phyloP scores from a whole-genome alignment of 2,888 invertebrate species.

The Ceriagrion tenellum region DNA sequence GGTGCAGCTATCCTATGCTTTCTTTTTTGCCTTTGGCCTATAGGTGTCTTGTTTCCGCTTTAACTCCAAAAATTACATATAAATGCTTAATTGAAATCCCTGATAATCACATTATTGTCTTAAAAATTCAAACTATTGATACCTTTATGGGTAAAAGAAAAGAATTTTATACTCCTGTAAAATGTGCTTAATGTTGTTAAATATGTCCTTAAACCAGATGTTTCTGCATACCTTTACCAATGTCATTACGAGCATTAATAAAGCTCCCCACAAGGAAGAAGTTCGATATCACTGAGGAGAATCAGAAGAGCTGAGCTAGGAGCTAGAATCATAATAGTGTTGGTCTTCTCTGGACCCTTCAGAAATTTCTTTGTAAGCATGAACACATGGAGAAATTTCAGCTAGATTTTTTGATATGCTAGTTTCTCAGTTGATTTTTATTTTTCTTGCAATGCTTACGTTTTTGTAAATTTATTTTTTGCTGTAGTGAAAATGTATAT shows the following conservation, averaged over 20 bases:
- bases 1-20: conserved; percentile 3
- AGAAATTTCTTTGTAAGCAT: not conserved
- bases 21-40: not conserved
- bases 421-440: not conserved
- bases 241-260: not conserved
- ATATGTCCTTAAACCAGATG: not conserved
- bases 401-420: not conserved
- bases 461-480: not conserved
- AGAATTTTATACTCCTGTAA: not conserved
- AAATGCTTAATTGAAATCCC: not conserved
- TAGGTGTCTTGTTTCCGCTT: not conserved
- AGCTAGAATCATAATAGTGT: not conserved
- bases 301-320: not conserved
- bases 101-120: not conserved
- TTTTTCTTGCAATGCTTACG: not conserved
- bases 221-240: not conserved
- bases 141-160: not conserved
- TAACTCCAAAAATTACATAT: not conserved
- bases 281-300: not conserved
- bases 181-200: conserved; percentile 28
- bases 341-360: not conserved
- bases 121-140: not conserved
- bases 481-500: not conserved
- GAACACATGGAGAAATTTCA: not conserved
- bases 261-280: not conserved